These are phyloP conservation scores for Hylomyscus alleni DNA, from an alignment of 2,797 vertebrate genomes.

Conservation along the genomic window DNA sequence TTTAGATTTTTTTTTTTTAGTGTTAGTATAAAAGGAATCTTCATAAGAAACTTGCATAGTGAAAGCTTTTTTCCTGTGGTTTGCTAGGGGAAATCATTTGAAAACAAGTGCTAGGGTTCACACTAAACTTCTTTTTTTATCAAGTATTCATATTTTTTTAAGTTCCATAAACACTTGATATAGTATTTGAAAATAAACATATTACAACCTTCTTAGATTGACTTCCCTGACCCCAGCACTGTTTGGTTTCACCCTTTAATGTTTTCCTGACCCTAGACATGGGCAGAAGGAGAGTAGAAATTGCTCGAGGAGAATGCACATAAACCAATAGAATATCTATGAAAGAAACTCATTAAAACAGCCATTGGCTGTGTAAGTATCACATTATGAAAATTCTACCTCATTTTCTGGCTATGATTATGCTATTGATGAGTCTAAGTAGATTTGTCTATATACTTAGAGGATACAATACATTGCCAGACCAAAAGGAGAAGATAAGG, in stretches of 20 bases:
- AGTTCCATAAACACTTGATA: background rate
- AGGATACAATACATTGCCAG: background rate
- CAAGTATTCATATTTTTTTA: background rate
- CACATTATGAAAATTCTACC: slow-evolving; percentile 9
- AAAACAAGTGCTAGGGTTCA: slow-evolving; percentile 12
- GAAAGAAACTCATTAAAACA: slow-evolving; percentile 3
- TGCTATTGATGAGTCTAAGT: background rate
- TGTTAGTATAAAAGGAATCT: background rate
- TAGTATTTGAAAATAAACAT: slow-evolving; percentile 26
- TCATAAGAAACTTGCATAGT: slow-evolving; percentile 18
- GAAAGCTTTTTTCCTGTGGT: background rate
- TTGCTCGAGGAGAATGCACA: background rate
- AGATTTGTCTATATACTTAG: background rate
- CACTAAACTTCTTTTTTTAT: background rate
- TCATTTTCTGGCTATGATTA: slow-evolving; percentile 34
- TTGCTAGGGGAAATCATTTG: slow-evolving; percentile 21
- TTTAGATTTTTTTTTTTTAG: background rate
- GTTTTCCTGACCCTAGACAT: background rate
- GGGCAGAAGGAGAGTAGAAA: background rate
- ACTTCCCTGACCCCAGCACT: background rate
- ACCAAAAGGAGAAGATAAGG: slow-evolving; percentile 52
- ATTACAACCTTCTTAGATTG: background rate
- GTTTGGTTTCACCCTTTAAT: background rate
- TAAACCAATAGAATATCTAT: background rate
- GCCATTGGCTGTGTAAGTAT: background rate